Evolutionary conservation across 1,140 invertebrate species (phyloP).

Genomic region (Dufourea novaeangliae): DNA sequence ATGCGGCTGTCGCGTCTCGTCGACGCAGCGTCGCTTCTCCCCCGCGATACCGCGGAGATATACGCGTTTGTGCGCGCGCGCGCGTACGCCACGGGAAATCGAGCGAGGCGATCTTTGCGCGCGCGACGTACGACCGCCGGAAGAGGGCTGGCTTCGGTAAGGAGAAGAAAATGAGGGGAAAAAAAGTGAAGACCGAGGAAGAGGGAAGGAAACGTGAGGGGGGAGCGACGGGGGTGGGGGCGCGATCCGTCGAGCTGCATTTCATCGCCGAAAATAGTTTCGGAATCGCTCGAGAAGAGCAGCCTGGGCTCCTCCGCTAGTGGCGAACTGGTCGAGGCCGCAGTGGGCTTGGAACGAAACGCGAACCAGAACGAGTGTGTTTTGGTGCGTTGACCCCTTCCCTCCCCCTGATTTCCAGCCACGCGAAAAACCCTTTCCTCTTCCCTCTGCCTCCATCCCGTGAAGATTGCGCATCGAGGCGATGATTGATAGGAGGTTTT

Average conservation of each 20-base stretch:
- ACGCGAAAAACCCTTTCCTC: conserved; percentile 68
- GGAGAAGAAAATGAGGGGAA: conserved; percentile 49
- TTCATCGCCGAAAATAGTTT: conserved; percentile 78
- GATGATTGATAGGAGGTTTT: too few species aligned
- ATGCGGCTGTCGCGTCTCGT: conserved; percentile 20
- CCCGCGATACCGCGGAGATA: conserved; percentile 30
- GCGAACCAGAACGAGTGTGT: conserved; percentile 63
- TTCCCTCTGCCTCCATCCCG: too few species aligned
- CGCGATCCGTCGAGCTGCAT: conserved; percentile 57
- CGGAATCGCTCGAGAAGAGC: conserved; percentile 67
- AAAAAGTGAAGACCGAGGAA: conserved; percentile 7
- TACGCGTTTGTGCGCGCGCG: too few species aligned
- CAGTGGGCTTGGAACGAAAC: conserved; percentile 41
- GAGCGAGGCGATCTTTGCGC: conserved; percentile 55
- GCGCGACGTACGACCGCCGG: conserved; percentile 9
- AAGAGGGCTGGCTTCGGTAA: conserved; percentile 11
- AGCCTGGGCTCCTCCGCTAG: conserved; percentile 5
- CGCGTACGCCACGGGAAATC: conserved; percentile 56
- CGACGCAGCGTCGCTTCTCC: too few species aligned
- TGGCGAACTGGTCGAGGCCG: conserved; percentile 32
- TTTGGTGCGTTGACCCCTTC: conserved; percentile 78
- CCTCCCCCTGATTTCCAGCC: conserved; percentile 59
- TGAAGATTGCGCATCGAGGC: background rate
- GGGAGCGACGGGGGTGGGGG: conserved; percentile 48
- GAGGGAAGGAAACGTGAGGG: background rate